Conservation (phyloP, 2,888 invertebrate species). For the Myathropa florea region DNA sequence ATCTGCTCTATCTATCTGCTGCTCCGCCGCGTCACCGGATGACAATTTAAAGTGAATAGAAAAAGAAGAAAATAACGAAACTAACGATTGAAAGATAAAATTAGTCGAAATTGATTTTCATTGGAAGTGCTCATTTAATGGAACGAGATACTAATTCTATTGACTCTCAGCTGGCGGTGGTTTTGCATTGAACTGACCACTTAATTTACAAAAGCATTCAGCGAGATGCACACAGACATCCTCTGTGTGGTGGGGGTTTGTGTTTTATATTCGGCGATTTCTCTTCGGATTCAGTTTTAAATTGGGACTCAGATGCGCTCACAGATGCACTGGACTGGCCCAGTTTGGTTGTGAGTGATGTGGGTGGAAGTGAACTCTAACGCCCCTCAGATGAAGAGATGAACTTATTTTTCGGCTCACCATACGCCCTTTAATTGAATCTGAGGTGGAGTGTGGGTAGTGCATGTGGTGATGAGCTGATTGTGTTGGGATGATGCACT, state of each 20-base stretch:
- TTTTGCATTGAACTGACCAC: slow-evolving; percentile 13
- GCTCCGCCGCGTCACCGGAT: neutral
- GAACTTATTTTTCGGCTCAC: neutral
- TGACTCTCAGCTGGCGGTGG: neutral
- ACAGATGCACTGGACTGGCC: slow-evolving; percentile 14
- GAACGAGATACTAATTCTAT: neutral
- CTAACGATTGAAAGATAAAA: neutral
- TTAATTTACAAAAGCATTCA: neutral
- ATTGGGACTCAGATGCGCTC: neutral
- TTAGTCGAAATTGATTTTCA: slow-evolving; percentile 18
- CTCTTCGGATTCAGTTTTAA: neutral
- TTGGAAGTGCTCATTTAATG: neutral
- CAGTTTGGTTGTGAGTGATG: neutral
- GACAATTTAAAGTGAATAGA: neutral
- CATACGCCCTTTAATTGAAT: slow-evolving; percentile 39
- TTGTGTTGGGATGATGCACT: neutral
- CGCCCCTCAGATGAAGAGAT: slow-evolving; percentile 26
- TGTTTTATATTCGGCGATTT: neutral
- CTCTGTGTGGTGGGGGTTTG: neutral
- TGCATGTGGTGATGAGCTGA: neutral
- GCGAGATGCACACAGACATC: too few species aligned
- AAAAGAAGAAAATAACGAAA: neutral
- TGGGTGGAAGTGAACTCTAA: neutral
- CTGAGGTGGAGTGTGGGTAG: neutral
- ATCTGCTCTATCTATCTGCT: neutral